These are phyloP conservation scores for Prionailurus viverrinus DNA, from an alignment of 2,113 vertebrate genomes.

Conservation along the genomic window DNA sequence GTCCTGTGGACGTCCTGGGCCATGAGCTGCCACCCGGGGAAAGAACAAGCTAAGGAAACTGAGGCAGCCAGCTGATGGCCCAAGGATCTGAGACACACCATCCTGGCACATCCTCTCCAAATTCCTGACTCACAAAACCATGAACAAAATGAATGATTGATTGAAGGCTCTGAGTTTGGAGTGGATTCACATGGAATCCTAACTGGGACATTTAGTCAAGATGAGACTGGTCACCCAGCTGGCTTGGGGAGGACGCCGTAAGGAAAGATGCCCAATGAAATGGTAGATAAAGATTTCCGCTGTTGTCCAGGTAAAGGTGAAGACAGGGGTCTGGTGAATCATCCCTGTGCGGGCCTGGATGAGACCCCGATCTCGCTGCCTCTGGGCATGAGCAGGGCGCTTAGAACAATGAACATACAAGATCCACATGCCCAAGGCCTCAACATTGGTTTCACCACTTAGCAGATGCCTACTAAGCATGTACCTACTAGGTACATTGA, in stretches of 20 bases:
- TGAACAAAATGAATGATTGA: background rate
- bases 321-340: rapidly evolving
- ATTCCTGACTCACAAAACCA: background rate
- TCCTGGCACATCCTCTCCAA: background rate
- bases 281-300: background rate
- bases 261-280: background rate
- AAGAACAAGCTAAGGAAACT: background rate
- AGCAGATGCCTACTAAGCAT: background rate
- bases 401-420: background rate
- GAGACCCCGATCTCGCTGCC: background rate
- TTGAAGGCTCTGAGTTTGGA: background rate
- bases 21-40: background rate
- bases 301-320: background rate
- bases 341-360: background rate
- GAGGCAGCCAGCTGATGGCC: background rate
- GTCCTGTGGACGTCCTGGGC: background rate
- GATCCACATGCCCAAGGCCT: rapidly evolving
- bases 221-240: background rate
- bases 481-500: rapidly evolving
- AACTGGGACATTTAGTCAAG: background rate
- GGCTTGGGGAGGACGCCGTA: background rate
- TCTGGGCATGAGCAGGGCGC: background rate
- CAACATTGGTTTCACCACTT: background rate
- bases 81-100: background rate
- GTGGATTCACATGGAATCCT: background rate